Evolutionary conservation across 2,888 invertebrate species (phyloP).

Genomic region (Thereva nobilitata): DNA sequence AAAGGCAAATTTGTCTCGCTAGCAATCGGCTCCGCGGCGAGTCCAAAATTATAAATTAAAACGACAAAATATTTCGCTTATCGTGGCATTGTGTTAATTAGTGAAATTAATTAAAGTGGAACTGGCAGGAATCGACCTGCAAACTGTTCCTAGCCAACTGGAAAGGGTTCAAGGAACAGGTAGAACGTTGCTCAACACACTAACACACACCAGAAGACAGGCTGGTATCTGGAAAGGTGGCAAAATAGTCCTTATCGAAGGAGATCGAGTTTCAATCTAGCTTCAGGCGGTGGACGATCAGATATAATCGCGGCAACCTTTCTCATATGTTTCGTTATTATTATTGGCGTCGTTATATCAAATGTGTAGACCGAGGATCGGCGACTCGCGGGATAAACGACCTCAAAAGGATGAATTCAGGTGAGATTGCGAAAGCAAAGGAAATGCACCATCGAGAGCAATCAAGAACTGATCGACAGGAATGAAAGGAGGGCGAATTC

Average conservation of each 20-base stretch:
- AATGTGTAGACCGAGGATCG: conserved; percentile 5
- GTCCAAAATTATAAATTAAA: conserved; percentile 30
- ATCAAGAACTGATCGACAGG: conserved; percentile 36
- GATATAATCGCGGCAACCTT: conserved; percentile 16
- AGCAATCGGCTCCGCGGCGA: conserved; percentile 17
- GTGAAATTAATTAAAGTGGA: conserved; percentile 30
- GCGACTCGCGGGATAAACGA: conserved; percentile 24
- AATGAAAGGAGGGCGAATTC: conserved; percentile 13
- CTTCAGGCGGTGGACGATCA: conserved; percentile 9
- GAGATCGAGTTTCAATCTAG: conserved; percentile 30
- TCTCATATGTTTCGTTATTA: conserved; percentile 30
- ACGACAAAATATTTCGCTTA: conserved; percentile 33
- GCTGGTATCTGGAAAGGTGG: conserved; percentile 27
- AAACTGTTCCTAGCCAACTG: no score
- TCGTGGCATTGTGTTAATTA: conserved; percentile 34
- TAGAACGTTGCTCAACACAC: no score
- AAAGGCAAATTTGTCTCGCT: conserved; percentile 4
- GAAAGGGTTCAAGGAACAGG: no score
- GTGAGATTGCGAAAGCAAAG: conserved; percentile 32
- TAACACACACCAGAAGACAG: no score
- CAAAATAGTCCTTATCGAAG: conserved; percentile 27
- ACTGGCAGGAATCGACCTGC: background rate
- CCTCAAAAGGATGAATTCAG: conserved; percentile 14
- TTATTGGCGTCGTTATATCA: conserved; percentile 32
- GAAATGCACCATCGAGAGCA: conserved; percentile 31